Evolutionary conservation across 2,113 vertebrate species (phyloP).

Genomic region (mouse (Mus musculus)): DNA sequence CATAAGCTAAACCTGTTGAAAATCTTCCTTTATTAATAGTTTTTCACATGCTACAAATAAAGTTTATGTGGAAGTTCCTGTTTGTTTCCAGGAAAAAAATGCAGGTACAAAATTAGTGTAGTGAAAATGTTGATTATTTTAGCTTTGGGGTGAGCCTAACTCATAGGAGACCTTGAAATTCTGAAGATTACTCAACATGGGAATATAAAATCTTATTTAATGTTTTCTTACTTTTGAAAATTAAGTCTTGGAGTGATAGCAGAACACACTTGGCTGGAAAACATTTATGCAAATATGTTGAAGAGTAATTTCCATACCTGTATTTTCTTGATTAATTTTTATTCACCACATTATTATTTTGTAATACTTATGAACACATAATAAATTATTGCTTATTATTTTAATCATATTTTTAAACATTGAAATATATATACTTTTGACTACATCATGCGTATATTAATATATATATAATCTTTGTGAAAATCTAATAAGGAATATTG

Average conservation of each 20-base stretch:
- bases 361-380: neutral
- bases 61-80: neutral
- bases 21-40: conserved; percentile 9
- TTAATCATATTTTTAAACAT: conserved; percentile 23
- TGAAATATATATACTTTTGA: neutral
- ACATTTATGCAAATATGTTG: conserved; percentile 14
- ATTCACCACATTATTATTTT: neutral
- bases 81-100: conserved; percentile 10
- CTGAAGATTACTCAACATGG: neutral
- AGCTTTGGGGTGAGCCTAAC: neutral
- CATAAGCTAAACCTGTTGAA: neutral
- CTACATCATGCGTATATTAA: neutral
- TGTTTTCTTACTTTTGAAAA: conserved; percentile 58
- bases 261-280: neutral
- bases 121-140: conserved; percentile 32
- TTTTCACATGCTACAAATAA: conserved; percentile 16
- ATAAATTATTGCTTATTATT: conserved; percentile 20
- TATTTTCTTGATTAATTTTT: conserved; percentile 38
- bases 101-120: neutral
- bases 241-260: neutral
- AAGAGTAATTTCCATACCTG: neutral
- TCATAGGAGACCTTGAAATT: neutral
- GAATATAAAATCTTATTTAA: neutral
- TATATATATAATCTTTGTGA: conserved; percentile 24
- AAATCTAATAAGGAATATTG: neutral